A percentile compares a stretch with the other conserved stretches of the same genome.
Evolutionary conservation across 2,888 invertebrate genomes (phyloP).

Genomic region (Dysmachus trigonus): DNA sequence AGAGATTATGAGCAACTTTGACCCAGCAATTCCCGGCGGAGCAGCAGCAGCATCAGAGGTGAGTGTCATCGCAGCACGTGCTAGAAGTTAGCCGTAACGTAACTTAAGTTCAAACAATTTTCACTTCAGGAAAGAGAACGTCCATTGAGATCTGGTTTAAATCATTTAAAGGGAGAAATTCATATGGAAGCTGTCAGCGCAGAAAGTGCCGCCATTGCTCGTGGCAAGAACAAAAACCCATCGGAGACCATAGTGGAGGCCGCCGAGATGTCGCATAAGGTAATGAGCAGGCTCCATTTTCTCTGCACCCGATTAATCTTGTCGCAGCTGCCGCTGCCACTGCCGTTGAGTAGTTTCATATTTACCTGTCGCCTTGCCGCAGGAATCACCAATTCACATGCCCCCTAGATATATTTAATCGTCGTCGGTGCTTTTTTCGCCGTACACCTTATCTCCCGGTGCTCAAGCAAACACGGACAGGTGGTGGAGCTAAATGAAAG

Average conservation of each 20-base stretch:
- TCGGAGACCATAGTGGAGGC: slow-evolving; percentile 21
- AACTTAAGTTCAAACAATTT: neutral
- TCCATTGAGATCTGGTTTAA: slow-evolving; percentile 42
- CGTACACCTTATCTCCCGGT: slow-evolving; percentile 33
- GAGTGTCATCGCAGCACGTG: neutral
- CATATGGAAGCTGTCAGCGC: slow-evolving; percentile 42
- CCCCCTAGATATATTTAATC: slow-evolving; percentile 11
- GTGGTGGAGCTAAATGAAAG: slow-evolving; percentile 40
- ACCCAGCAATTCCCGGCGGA: slow-evolving; percentile 30
- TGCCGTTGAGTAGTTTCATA: slow-evolving; percentile 12
- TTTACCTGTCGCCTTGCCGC: slow-evolving; percentile 18
- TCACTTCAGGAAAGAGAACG: slow-evolving; percentile 37
- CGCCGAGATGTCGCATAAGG: slow-evolving; percentile 39
- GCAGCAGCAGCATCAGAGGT: slow-evolving; percentile 39
- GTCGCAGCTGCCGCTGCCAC: slow-evolving; percentile 14
- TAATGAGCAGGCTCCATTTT: slow-evolving; percentile 30
- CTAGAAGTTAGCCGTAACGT: neutral
- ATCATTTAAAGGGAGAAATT: slow-evolving; percentile 48
- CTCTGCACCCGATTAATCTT: slow-evolving; percentile 21
- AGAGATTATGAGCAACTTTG: slow-evolving; percentile 1
- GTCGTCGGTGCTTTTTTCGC: slow-evolving; percentile 6
- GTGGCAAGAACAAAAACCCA: slow-evolving; percentile 37
- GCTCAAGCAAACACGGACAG: neutral
- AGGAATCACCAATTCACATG: slow-evolving; percentile 13
- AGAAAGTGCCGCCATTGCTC: neutral